Conservation (phyloP, 2,888 invertebrate genomes). For the Hoplodrina ambigua region DNA sequence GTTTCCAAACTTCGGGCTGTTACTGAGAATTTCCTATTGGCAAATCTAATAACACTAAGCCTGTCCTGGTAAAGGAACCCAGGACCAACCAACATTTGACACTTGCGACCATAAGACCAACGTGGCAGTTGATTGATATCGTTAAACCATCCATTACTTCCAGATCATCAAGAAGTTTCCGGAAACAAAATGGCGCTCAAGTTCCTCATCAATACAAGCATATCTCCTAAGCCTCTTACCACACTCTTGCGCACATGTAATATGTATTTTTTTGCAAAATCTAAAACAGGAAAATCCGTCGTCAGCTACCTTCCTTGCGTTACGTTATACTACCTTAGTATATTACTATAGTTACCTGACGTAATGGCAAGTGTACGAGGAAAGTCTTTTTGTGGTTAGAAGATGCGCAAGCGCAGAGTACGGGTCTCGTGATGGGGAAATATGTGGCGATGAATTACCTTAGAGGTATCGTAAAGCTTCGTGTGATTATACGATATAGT, state of each 20-base stretch:
- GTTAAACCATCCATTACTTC: background rate
- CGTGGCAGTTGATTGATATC: no score
- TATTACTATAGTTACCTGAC: slow-evolving; percentile 17
- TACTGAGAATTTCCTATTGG: no score
- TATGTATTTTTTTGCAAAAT: slow-evolving; percentile 59
- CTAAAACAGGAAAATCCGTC: slow-evolving; percentile 74
- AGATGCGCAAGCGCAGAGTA: slow-evolving; percentile 31
- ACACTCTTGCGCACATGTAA: slow-evolving; percentile 12
- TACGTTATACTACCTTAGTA: slow-evolving; percentile 32
- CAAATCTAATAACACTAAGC: no score
- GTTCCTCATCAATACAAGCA: background rate
- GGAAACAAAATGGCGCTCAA: background rate
- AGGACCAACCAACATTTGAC: no score
- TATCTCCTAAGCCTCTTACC: slow-evolving; percentile 16
- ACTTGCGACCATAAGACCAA: no score
- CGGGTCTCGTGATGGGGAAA: slow-evolving; percentile 25
- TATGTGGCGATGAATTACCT: background rate
- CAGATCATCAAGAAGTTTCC: background rate
- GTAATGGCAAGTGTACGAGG: slow-evolving; percentile 31
- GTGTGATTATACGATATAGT: background rate
- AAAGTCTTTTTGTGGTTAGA: slow-evolving; percentile 51
- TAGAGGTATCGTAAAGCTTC: background rate
- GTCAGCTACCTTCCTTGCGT: slow-evolving; percentile 54
- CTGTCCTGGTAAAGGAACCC: no score
- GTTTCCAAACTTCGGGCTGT: no score